Conservation (phyloP, 2,113 vertebrate species). For the Pagrus major region DNA sequence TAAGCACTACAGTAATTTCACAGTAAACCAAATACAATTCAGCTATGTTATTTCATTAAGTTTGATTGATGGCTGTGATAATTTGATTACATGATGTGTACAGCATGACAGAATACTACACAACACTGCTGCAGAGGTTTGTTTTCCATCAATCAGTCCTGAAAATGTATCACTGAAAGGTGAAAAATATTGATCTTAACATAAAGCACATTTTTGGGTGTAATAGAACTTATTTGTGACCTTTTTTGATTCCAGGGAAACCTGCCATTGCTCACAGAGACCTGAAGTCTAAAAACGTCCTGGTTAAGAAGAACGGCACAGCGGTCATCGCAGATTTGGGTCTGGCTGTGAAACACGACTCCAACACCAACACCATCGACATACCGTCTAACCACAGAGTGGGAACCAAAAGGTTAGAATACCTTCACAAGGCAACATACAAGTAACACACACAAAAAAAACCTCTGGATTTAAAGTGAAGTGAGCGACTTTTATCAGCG, state of each 20-base stretch:
- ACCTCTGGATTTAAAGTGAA: slow-evolving; percentile 1
- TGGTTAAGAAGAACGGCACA: slow-evolving; percentile 94
- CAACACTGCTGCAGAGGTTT: background rate
- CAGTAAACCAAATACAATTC: background rate
- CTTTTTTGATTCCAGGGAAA: slow-evolving; percentile 87
- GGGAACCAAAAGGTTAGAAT: slow-evolving; percentile 92
- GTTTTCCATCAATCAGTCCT: background rate
- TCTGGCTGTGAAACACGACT: slow-evolving; percentile 96
- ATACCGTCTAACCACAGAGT: slow-evolving; percentile 94
- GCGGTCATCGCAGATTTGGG: slow-evolving; percentile 97
- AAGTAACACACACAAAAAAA: slow-evolving; percentile 9
- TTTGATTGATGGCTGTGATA: background rate
- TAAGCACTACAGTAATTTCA: background rate
- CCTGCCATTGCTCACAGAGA: slow-evolving; percentile 98
- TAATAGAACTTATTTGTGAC: background rate
- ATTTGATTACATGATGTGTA: background rate
- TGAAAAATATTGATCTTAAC: background rate
- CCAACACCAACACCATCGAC: slow-evolving; percentile 91
- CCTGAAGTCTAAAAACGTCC: slow-evolving; percentile 98
- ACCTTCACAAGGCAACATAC: background rate
- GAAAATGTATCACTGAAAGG: background rate
- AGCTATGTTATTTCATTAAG: background rate
- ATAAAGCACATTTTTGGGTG: background rate
- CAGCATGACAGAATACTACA: background rate
- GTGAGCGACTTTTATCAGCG: too few species aligned